Evolutionary conservation across 2,888 invertebrate species (phyloP), one percentile per base, ranked within the genome.

Genomic region (Torymus aiolomorphi): DNA sequence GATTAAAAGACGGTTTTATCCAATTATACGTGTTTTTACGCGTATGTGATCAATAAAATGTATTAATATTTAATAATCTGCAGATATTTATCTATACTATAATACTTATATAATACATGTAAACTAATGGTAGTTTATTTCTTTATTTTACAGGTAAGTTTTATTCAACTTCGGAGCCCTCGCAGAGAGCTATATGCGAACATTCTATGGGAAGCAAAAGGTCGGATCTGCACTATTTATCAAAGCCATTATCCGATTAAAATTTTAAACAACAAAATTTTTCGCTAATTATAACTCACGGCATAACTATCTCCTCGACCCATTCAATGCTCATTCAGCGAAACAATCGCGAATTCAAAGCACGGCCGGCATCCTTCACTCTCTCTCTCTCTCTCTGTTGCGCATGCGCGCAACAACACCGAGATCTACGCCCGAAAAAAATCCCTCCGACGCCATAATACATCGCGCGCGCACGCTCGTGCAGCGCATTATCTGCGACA

Each of bases 141-240:
- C 71, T 71, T 56, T 77, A 56, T 62, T 54, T 77, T 77, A 20
- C 65, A 77, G 76, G 76, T 77, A 77, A 77, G 76, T 70, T 18
- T 2, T 31, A 20, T 51, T n/a, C 2, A 61, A 51, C 31, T 20
- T 62, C 49, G 5, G 2, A 24, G 8, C n/a, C 49, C 10, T 12
- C 20, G 24, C 56, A 16, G 57, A 16, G 57, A 18, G 56, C 5
- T 11, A 18, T 11, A 18, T 13, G 57, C 31, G 31, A 31, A 31
- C 31, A 31, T 31, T 74, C 42, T 16, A 24, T 2, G 11, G 61
- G 4, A 20, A 12, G 20, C 1, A 52, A 24, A 62, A 73, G 73
- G 73, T 73, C 24, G 52, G 61, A 62, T 52, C 10, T 57, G 16
- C 24, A 62, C n/a, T 71, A 11, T 20, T 54, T 42, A 0, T 16